Evolutionary conservation across 2,888 invertebrate genomes (phyloP).

Genomic region (Ormia ochracea): DNA sequence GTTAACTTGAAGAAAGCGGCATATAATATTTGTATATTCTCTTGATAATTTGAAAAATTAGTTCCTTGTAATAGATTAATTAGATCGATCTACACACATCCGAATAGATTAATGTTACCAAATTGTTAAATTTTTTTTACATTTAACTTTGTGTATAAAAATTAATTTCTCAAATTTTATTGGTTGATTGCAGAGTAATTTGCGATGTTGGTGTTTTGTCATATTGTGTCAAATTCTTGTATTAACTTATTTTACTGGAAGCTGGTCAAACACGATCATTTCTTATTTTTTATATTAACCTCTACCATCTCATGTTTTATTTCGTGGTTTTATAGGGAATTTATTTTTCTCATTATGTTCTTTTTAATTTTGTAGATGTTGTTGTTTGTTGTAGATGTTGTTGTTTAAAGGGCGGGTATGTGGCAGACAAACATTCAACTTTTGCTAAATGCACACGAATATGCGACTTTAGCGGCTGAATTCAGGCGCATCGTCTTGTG

Average conservation of each 20-base stretch:
- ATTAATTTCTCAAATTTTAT: slow-evolving; percentile 43
- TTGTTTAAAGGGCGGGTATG: slow-evolving; percentile 76
- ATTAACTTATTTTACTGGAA: slow-evolving; percentile 57
- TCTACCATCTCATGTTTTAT: slow-evolving; percentile 52
- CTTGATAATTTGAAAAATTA: slow-evolving; percentile 56
- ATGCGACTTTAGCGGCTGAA: slow-evolving; percentile 74
- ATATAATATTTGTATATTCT: slow-evolving; percentile 55
- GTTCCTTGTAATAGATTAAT: slow-evolving; percentile 46
- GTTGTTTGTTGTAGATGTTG: slow-evolving; percentile 63
- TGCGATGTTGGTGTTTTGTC: slow-evolving; percentile 40
- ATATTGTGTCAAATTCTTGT: slow-evolving; percentile 19
- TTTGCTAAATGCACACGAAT: slow-evolving; percentile 66
- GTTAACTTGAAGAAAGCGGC: slow-evolving; percentile 60
- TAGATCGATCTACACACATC: slow-evolving; percentile 46
- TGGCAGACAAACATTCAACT: slow-evolving; percentile 75
- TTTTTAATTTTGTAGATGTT: slow-evolving; percentile 59
- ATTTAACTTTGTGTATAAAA: slow-evolving; percentile 54
- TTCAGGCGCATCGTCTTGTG: slow-evolving; percentile 76
- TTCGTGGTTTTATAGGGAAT: slow-evolving; percentile 19
- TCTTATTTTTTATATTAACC: slow-evolving; percentile 53
- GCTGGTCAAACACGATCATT: slow-evolving; percentile 60
- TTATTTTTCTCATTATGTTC: slow-evolving; percentile 42
- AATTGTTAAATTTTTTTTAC: neutral
- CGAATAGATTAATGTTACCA: slow-evolving; percentile 14
- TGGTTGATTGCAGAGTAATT: slow-evolving; percentile 58